These are phyloP conservation scores for Syngnathus scovelli DNA, from an alignment of 2,113 vertebrate genomes.

Conservation along the genomic window DNA sequence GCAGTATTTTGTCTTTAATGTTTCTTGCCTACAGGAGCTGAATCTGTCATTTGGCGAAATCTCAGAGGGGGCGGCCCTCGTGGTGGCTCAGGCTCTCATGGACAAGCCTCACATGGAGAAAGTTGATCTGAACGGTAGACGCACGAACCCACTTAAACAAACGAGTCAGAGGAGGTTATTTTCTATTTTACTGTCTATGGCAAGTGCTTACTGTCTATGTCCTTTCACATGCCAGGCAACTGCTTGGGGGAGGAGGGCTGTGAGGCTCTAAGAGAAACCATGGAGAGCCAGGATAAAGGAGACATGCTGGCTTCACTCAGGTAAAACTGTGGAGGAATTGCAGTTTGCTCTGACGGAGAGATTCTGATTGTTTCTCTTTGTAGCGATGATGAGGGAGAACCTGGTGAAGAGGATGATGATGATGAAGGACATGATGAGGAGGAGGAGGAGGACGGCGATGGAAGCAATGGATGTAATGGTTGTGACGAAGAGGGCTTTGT, in stretches of 20 bases:
- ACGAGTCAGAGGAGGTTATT: background rate
- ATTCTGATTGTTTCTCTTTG: background rate
- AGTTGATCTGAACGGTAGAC: conserved; percentile 87
- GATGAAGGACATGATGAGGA: conserved; percentile 17
- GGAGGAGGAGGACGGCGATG: background rate
- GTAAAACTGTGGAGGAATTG: conserved; percentile 42
- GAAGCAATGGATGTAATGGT: conserved; percentile 28
- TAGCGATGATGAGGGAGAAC: conserved; percentile 74
- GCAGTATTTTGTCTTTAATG: too few species aligned
- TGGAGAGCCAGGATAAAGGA: conserved; percentile 79
- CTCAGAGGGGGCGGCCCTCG: conserved; percentile 81
- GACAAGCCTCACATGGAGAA: conserved; percentile 83
- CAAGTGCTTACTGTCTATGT: background rate
- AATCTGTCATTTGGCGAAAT: conserved; percentile 95
- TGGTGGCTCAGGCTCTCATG: conserved; percentile 76
- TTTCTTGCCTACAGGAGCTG: conserved; percentile 74
- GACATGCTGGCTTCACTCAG: conserved; percentile 81
- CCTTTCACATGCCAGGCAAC: conserved; percentile 73
- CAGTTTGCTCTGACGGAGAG: background rate
- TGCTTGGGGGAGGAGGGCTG: conserved; percentile 87
- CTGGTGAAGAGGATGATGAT: conserved; percentile 59
- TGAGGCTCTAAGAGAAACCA: conserved; percentile 78
- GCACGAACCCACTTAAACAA: background rate
- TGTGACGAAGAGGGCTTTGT: conserved; percentile 13
- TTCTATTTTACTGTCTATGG: background rate